Percentiles rank a stretch among this genome's conserved stretches.
Conservation (phyloP, 2,888 invertebrate genomes). For the Hymenopus coronatus region DNA sequence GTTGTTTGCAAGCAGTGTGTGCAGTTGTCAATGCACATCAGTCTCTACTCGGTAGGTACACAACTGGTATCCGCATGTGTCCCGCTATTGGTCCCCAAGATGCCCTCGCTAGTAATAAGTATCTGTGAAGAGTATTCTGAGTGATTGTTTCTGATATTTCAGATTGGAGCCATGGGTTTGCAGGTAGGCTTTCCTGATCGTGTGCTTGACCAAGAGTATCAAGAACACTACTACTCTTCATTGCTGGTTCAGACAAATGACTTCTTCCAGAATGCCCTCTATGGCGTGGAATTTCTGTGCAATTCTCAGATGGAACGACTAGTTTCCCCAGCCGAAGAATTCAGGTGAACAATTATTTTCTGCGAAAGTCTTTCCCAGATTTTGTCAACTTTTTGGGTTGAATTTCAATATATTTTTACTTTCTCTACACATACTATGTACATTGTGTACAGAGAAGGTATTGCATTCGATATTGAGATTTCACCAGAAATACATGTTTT, state of each 20-base stretch:
- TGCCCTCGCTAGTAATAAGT: too few relatives aligned
- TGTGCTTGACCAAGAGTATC: conserved; percentile 42
- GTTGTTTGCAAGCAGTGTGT: too few relatives aligned
- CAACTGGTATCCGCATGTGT: too few relatives aligned
- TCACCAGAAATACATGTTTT: too few relatives aligned
- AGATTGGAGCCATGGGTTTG: conserved; percentile 48
- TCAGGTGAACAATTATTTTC: conserved; percentile 38
- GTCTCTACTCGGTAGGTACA: too few relatives aligned
- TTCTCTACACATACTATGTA: too few relatives aligned
- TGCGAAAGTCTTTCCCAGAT: background rate
- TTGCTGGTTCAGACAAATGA: conserved; percentile 51
- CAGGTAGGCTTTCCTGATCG: conserved; percentile 50
- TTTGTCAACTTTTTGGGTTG: too few relatives aligned
- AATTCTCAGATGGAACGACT: conserved; percentile 46
- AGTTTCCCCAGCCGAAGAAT: conserved; percentile 44
- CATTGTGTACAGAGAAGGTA: too few relatives aligned
- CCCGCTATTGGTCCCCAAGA: too few relatives aligned
- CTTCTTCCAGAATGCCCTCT: conserved; percentile 53
- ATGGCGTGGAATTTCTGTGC: conserved; percentile 49
- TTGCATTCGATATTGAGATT: too few relatives aligned
- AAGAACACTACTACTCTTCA: conserved; percentile 48
- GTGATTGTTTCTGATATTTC: conserved; percentile 21
- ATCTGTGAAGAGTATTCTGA: background rate
- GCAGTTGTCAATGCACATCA: too few relatives aligned
- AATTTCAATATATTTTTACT: too few relatives aligned